phyloP scores from a whole-genome alignment of 2,113 vertebrate genomes.

The Rhodinocichla rosea region DNA sequence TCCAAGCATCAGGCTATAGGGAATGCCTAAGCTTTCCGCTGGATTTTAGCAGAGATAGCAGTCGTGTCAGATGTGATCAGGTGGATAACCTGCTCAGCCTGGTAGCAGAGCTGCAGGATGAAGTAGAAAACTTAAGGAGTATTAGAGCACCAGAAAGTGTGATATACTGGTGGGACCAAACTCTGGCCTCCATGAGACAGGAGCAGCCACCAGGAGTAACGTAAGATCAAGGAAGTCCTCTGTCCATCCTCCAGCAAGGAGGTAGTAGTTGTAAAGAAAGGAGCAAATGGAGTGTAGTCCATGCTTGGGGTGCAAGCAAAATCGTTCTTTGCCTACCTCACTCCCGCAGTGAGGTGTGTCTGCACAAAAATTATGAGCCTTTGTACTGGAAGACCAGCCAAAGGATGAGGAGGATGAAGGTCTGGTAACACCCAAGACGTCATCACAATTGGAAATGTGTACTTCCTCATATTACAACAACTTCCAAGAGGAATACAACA shows the following conservation, averaged over 20 bases:
- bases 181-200: not conserved
- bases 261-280: not conserved
- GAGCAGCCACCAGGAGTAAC: not conserved
- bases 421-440: not conserved
- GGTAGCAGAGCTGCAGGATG: not conserved
- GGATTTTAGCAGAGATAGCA: not conserved
- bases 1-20: not conserved
- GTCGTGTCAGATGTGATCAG: not conserved
- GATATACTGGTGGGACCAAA: not conserved
- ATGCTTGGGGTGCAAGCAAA: not conserved
- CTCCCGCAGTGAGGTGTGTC: fast-evolving
- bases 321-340: fast-evolving
- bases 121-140: not conserved
- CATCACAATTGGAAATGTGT: not conserved
- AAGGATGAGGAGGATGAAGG: not conserved
- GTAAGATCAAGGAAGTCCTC: not conserved
- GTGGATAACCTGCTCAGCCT: not conserved
- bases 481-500: not conserved
- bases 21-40: not conserved
- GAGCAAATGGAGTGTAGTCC: not conserved
- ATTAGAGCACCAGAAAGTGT: not conserved
- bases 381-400: not conserved
- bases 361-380: not conserved
- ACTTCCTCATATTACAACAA: not conserved
- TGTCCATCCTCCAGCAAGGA: not conserved